Evolutionary conservation across 2,888 invertebrate genomes (phyloP).

Genomic region (Hemicrepidius hirtus): DNA sequence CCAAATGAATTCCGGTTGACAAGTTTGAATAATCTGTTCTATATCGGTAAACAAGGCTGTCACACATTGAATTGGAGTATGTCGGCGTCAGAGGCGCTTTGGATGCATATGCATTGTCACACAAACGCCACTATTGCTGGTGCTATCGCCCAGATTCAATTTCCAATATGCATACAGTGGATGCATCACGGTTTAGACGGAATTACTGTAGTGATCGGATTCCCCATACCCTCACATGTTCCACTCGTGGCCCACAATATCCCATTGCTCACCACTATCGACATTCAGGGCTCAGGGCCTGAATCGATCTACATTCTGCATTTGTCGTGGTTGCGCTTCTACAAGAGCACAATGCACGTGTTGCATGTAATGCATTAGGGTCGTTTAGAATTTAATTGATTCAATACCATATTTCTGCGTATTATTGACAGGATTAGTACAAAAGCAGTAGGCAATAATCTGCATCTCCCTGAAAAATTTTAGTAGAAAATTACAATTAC

Average conservation of each 20-base stretch:
- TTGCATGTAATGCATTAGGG: slow-evolving; percentile 60
- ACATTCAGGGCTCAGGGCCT: slow-evolving; percentile 57
- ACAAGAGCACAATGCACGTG: slow-evolving; percentile 59
- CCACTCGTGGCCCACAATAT: slow-evolving; percentile 52
- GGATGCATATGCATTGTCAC: slow-evolving; percentile 68
- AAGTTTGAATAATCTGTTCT: slow-evolving; percentile 70
- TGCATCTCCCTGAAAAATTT: background rate
- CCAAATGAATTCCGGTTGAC: slow-evolving; percentile 69
- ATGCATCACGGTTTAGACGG: slow-evolving; percentile 65
- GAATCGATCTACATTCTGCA: slow-evolving; percentile 59
- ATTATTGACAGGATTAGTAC: slow-evolving; percentile 54
- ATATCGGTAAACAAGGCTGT: slow-evolving; percentile 69
- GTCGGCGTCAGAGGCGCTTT: slow-evolving; percentile 60
- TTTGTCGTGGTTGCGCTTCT: slow-evolving; percentile 59
- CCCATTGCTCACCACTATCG: slow-evolving; percentile 55
- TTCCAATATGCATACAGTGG: slow-evolving; percentile 70
- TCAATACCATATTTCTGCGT: slow-evolving; percentile 66
- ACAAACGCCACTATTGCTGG: slow-evolving; percentile 66
- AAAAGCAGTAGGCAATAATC: background rate
- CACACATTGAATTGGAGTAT: slow-evolving; percentile 67
- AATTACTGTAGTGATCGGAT: slow-evolving; percentile 69
- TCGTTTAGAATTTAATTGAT: slow-evolving; percentile 68
- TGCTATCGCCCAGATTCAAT: slow-evolving; percentile 71
- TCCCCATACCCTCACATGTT: slow-evolving; percentile 61
- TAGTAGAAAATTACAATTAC: too few species aligned